A percentile compares a stretch with the other conserved stretches of the same genome.
phyloP scores from a whole-genome alignment of 2,888 invertebrate genomes.

The Luperina nickerlii region DNA sequence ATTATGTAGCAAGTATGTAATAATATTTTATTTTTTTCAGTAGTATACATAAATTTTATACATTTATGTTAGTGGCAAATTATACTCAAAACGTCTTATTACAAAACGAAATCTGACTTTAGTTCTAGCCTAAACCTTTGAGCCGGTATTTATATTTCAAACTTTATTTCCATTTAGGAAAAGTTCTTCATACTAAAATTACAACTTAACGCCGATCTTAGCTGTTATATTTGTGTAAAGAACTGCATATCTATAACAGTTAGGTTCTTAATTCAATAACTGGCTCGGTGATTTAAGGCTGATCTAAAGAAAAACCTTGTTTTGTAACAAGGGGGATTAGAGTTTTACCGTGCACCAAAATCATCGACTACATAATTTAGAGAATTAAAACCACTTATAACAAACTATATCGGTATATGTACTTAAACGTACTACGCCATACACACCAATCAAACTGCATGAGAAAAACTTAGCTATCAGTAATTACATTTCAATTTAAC shows the following conservation, averaged over 20 bases:
- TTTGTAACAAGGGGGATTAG: too few species aligned
- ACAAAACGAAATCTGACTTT: too few species aligned
- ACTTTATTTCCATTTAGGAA: too few species aligned
- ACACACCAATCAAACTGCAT: not conserved
- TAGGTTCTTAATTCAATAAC: too few species aligned
- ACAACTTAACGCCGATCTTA: too few species aligned
- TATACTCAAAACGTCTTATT: not conserved
- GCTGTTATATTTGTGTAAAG: too few species aligned
- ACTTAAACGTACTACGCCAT: not conserved
- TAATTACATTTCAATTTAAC: conserved; percentile 27
- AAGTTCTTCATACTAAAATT: too few species aligned
- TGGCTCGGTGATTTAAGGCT: too few species aligned
- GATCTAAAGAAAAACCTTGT: too few species aligned
- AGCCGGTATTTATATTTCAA: too few species aligned
- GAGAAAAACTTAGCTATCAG: not conserved
- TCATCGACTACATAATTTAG: not conserved
- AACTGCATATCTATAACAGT: too few species aligned
- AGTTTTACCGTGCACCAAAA: not conserved
- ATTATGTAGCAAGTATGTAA: not conserved
- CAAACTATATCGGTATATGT: not conserved
- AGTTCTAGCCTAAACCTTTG: too few species aligned
- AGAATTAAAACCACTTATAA: not conserved
- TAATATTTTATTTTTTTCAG: not conserved
- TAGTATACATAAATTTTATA: not conserved
- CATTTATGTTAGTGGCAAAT: not conserved